Evolutionary conservation across 2,888 invertebrate genomes (phyloP).

Genomic region (Parasteatoda lunata): DNA sequence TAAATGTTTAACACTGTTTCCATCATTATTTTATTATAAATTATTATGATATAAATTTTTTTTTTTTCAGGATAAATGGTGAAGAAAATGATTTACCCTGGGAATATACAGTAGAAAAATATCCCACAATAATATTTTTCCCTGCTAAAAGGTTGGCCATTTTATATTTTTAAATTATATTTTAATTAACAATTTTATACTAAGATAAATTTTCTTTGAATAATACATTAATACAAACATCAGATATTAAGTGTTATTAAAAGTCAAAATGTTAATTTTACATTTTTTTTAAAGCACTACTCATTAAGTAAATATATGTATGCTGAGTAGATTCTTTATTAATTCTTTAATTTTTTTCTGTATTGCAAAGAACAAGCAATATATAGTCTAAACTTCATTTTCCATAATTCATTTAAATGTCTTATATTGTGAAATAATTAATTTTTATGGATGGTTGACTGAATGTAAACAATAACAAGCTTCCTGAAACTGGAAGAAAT

Average conservation of each 20-base stretch:
- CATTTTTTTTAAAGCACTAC: background rate
- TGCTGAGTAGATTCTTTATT: too few relatives aligned
- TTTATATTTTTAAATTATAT: too few relatives aligned
- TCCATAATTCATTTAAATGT: too few relatives aligned
- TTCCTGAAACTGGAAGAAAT: too few relatives aligned
- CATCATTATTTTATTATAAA: constrained; percentile 1
- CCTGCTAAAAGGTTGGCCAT: constrained; percentile 79
- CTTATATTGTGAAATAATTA: too few relatives aligned
- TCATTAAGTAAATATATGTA: too few relatives aligned
- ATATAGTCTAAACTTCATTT: too few relatives aligned
- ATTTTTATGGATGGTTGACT: too few relatives aligned
- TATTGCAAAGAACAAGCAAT: too few relatives aligned
- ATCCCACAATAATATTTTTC: constrained; percentile 88
- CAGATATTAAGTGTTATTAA: background rate
- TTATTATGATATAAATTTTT: background rate
- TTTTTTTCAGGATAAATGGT: constrained; percentile 80
- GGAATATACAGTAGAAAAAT: constrained; percentile 85
- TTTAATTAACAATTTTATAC: too few relatives aligned
- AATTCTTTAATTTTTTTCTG: too few relatives aligned
- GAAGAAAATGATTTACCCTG: constrained; percentile 90
- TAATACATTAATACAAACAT: background rate
- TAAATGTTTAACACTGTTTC: background rate
- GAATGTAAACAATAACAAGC: too few relatives aligned
- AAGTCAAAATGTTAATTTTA: background rate
- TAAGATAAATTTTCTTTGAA: constrained; percentile 39